Conservation (phyloP, 2,888 invertebrate genomes). For the Aporophyla nigra region DNA sequence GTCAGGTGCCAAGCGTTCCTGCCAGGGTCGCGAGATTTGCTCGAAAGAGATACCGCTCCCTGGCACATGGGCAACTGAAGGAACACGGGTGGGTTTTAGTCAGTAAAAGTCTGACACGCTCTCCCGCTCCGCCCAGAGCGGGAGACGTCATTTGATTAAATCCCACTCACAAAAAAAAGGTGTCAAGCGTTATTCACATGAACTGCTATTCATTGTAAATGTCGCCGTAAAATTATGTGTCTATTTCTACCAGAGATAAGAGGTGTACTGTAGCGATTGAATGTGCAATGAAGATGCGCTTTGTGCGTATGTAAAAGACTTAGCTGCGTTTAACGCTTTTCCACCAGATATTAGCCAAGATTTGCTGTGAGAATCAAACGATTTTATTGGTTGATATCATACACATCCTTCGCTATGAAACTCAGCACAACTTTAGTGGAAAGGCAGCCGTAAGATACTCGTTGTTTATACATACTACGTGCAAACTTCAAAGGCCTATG, state of each 20-base stretch:
- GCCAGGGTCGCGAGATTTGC: too few species aligned
- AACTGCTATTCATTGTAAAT: neutral
- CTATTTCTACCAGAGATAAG: neutral
- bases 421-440: neutral
- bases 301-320: neutral
- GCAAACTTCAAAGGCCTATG: conserved; percentile 50
- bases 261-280: neutral
- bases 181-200: too few species aligned
- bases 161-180: too few species aligned
- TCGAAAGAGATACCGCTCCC: too few species aligned
- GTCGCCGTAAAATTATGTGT: neutral
- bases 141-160: too few species aligned
- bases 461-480: conserved; percentile 30
- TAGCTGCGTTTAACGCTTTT: neutral
- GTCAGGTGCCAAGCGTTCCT: neutral
- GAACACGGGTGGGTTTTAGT: too few species aligned
- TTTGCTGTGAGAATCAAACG: neutral
- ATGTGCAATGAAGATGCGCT: neutral
- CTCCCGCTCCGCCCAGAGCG: too few species aligned
- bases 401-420: neutral
- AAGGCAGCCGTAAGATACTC: neutral
- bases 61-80: too few species aligned
- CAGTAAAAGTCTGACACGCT: too few species aligned
- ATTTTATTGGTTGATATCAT: neutral
- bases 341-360: neutral